Evolutionary conservation across 2,797 vertebrate genomes (phyloP).

Genomic region (Sebastes hopkinsi): DNA sequence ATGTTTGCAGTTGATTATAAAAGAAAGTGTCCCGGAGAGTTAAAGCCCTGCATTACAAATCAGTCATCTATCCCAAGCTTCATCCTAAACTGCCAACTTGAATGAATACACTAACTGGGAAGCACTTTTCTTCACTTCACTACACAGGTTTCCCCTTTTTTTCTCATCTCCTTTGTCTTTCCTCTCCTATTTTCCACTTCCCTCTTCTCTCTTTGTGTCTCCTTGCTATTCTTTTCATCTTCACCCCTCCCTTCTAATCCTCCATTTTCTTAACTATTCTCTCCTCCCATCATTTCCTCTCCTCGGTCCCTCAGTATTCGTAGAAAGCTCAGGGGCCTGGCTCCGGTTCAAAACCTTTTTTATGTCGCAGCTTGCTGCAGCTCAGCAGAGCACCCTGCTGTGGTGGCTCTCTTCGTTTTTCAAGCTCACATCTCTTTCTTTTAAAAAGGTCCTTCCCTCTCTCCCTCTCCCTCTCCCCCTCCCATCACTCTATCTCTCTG

Average conservation of each 20-base stretch:
- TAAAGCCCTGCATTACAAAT: background rate
- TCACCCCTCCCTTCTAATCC: constrained; percentile 5
- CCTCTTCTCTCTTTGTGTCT: background rate
- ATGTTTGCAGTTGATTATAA: background rate
- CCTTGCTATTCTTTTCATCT: constrained; percentile 28
- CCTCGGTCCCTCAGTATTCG: constrained; percentile 9
- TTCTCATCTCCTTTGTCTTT: constrained; percentile 7
- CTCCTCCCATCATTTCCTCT: constrained; percentile 26
- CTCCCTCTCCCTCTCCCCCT: background rate
- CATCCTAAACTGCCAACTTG: constrained; percentile 18
- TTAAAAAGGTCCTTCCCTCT: constrained; percentile 11
- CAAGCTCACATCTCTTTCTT: constrained; percentile 26
- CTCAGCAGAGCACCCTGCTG: constrained; percentile 59
- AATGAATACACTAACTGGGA: constrained; percentile 16
- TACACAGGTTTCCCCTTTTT: background rate
- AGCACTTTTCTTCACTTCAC: constrained; percentile 2
- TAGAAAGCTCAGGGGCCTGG: constrained; percentile 35
- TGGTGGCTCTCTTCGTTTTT: constrained; percentile 25
- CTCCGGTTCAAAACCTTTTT: constrained; percentile 50
- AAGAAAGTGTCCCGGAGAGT: background rate
- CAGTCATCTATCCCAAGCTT: background rate
- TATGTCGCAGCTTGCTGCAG: constrained; percentile 30
- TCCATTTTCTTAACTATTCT: constrained; percentile 33
- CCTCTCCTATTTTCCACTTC: constrained; percentile 10
- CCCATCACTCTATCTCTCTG: background rate